Conservation (phyloP, 2,797 vertebrate species). For the Cossypha caffra region DNA sequence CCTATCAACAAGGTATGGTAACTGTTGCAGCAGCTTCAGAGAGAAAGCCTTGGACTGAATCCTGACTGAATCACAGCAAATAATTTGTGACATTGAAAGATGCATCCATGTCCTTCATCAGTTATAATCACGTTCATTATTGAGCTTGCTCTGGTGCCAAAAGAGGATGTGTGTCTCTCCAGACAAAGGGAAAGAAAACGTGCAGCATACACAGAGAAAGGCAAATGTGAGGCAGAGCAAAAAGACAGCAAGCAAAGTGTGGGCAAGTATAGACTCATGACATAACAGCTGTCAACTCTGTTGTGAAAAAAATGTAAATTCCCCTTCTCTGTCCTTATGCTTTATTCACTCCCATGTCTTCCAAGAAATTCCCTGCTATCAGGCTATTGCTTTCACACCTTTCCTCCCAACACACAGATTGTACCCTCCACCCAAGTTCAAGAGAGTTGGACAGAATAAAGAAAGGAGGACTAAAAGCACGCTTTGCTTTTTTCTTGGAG, state of each 20-base stretch:
- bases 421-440: background rate
- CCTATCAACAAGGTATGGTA: background rate
- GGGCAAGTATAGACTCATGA: conserved; percentile 25
- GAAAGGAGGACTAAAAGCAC: background rate
- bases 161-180: conserved; percentile 8
- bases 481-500: background rate
- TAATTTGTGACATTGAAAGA: conserved; percentile 31
- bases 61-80: background rate
- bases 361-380: background rate
- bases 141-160: background rate
- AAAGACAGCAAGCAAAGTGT: background rate
- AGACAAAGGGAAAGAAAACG: conserved; percentile 8
- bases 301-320: background rate
- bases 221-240: background rate
- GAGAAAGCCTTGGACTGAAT: background rate
- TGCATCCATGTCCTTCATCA: conserved; percentile 36
- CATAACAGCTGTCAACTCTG: background rate
- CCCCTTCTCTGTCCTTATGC: background rate
- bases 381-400: background rate
- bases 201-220: background rate
- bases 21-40: conserved; percentile 25
- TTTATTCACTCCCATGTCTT: background rate
- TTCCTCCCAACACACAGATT: background rate
- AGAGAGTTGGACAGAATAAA: background rate
- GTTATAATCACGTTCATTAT: conserved; percentile 21